Evolutionary conservation across 2,797 vertebrate genomes (phyloP).

Genomic region (Fratercula arctica): DNA sequence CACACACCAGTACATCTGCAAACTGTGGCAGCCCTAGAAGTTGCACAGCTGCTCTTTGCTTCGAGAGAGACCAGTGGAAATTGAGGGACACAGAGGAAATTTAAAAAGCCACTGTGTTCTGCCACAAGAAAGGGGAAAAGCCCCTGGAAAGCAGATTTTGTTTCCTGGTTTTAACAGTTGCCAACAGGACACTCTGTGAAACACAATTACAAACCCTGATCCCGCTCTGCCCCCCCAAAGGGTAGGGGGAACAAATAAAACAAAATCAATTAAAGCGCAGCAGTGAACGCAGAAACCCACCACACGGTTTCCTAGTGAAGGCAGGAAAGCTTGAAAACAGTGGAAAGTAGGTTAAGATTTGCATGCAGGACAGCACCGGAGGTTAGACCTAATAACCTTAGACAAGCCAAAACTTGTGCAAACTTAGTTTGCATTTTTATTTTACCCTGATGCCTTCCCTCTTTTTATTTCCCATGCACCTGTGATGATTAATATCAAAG

Average conservation of each 20-base stretch:
- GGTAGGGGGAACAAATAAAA: not conserved
- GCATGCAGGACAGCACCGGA: not conserved
- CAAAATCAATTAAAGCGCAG: not conserved
- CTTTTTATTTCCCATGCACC: not conserved
- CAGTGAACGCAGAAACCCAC: fast-evolving
- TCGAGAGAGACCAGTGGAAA: not conserved
- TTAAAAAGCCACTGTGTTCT: not conserved
- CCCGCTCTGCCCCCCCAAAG: not conserved
- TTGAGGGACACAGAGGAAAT: not conserved
- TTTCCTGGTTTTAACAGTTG: not conserved
- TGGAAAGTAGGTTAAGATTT: not conserved
- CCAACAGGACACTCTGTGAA: not conserved
- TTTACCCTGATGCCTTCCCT: not conserved
- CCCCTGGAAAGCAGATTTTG: not conserved
- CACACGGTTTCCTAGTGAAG: not conserved
- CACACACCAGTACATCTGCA: not conserved
- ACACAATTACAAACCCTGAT: not conserved
- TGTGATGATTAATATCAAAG: not conserved
- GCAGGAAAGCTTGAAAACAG: not conserved
- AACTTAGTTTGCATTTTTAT: not conserved
- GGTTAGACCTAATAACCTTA: not conserved
- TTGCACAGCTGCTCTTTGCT: not conserved
- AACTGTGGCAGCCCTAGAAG: too few species aligned
- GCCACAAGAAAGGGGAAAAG: not conserved
- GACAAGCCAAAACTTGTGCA: not conserved